These are phyloP conservation scores for Chrysodeixis includens DNA, from an alignment of 2,888 invertebrate genomes.

Conservation along the genomic window DNA sequence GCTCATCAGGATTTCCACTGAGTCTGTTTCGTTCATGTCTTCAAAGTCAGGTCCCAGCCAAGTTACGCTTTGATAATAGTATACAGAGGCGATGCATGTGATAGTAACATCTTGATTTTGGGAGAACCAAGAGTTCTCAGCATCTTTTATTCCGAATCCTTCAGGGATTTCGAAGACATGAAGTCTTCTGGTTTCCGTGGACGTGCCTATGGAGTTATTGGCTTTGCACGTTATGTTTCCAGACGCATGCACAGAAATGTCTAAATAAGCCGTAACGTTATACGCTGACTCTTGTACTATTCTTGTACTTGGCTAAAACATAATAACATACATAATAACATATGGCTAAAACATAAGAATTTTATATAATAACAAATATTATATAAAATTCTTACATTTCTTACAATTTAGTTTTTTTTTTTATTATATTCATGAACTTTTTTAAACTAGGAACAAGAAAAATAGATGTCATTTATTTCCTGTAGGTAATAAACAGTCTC, in stretches of 20 bases:
- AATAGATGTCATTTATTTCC: too few species aligned
- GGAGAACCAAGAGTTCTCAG: slow-evolving; percentile 67
- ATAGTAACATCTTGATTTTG: slow-evolving; percentile 67
- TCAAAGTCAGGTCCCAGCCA: slow-evolving; percentile 67
- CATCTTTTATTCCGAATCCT: slow-evolving; percentile 76
- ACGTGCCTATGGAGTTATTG: slow-evolving; percentile 44
- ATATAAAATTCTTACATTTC: too few species aligned
- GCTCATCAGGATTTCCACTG: slow-evolving; percentile 65
- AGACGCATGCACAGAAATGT: slow-evolving; percentile 60
- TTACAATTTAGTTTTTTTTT: too few species aligned
- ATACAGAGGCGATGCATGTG: slow-evolving; percentile 77
- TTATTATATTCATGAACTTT: too few species aligned
- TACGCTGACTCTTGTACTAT: slow-evolving; percentile 54
- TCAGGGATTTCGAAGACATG: slow-evolving; percentile 72
- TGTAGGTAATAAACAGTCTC: too few species aligned
- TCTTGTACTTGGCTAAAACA: slow-evolving; percentile 53
- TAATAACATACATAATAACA: background rate
- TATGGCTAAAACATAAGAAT: too few species aligned
- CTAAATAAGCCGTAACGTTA: slow-evolving; percentile 64
- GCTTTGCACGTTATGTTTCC: slow-evolving; percentile 76
- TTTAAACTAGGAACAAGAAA: too few species aligned
- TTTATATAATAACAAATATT: too few species aligned
- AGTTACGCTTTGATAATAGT: slow-evolving; percentile 71
- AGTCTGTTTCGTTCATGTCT: slow-evolving; percentile 46
- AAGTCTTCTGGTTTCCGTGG: slow-evolving; percentile 54